Conservation (phyloP, 2,797 vertebrate genomes). For the Danio albolineatus region DNA sequence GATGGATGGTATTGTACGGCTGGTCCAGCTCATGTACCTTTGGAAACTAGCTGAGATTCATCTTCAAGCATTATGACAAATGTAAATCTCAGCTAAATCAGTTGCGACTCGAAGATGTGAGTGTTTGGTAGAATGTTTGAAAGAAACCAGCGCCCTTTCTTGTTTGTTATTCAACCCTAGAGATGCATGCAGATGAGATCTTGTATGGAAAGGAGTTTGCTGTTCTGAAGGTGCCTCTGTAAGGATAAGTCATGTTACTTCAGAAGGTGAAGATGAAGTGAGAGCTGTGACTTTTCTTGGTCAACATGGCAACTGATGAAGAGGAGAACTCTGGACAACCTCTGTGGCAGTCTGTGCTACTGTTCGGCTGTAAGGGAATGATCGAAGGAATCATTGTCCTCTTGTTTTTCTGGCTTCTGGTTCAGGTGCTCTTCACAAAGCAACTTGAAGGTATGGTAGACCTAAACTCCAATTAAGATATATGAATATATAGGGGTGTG, state of each 20-base stretch:
- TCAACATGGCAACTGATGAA: conserved; percentile 74
- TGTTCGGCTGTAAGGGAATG: conserved; percentile 82
- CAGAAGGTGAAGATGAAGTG: conserved; percentile 22
- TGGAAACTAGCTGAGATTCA: not conserved
- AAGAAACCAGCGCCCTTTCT: not conserved
- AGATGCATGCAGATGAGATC: not conserved
- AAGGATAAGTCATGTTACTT: not conserved
- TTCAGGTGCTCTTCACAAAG: conserved; percentile 82
- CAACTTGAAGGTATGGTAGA: conserved; percentile 76
- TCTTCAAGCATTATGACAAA: not conserved
- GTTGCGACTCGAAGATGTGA: not conserved
- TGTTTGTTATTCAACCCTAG: not conserved
- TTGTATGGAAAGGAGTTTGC: too few relatives aligned
- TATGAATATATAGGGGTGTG: not conserved
- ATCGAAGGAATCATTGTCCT: conserved; percentile 80
- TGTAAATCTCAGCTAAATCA: not conserved
- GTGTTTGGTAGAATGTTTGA: not conserved
- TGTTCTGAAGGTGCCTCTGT: not conserved
- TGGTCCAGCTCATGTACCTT: not conserved
- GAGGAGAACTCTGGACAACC: conserved; percentile 73
- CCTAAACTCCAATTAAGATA: not conserved
- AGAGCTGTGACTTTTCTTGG: conserved; percentile 5
- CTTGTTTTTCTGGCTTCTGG: conserved; percentile 82
- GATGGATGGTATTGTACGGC: not conserved
- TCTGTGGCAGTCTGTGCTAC: conserved; percentile 78